Evolutionary conservation across 1,140 invertebrate species (phyloP).

Genomic region (Portunus trituberculatus): DNA sequence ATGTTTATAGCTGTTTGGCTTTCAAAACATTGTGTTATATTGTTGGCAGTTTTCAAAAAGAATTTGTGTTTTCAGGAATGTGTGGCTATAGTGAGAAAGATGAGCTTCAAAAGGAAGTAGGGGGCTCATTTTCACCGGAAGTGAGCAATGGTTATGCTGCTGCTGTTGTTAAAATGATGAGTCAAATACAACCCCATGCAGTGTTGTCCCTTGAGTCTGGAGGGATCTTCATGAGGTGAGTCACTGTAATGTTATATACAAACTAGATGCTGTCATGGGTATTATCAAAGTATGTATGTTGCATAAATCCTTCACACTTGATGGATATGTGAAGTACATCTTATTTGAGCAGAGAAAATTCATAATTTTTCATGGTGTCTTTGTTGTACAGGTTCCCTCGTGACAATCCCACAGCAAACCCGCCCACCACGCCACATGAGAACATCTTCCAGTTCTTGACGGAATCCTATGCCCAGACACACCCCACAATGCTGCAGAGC

Average conservation of each 20-base stretch:
- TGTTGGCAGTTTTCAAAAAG: not conserved
- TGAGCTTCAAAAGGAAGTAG: slow-evolving; percentile 77
- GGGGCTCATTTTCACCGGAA: slow-evolving; percentile 67
- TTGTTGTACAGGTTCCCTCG: slow-evolving; percentile 73
- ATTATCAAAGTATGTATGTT: too few species aligned
- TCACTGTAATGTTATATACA: slow-evolving; percentile 46
- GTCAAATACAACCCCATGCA: slow-evolving; percentile 72
- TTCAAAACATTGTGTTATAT: not conserved
- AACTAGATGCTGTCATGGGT: too few species aligned
- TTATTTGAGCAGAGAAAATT: not conserved
- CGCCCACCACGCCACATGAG: slow-evolving; percentile 79
- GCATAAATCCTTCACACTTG: too few species aligned
- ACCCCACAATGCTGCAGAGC: slow-evolving; percentile 77
- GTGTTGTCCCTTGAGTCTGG: slow-evolving; percentile 80
- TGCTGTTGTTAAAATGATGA: slow-evolving; percentile 65
- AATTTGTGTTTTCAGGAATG: slow-evolving; percentile 60
- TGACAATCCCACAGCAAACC: slow-evolving; percentile 69
- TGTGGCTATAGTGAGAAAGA: slow-evolving; percentile 79
- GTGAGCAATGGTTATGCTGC: slow-evolving; percentile 49
- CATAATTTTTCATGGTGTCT: not conserved
- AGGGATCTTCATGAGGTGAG: slow-evolving; percentile 80
- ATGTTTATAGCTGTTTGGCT: not conserved
- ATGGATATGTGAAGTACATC: not conserved
- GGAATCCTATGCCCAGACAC: slow-evolving; percentile 77
- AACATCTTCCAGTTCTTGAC: slow-evolving; percentile 79